Base-by-base conservation (phyloP, 1,140 invertebrate genomes). In the Apis cerana region DNA sequence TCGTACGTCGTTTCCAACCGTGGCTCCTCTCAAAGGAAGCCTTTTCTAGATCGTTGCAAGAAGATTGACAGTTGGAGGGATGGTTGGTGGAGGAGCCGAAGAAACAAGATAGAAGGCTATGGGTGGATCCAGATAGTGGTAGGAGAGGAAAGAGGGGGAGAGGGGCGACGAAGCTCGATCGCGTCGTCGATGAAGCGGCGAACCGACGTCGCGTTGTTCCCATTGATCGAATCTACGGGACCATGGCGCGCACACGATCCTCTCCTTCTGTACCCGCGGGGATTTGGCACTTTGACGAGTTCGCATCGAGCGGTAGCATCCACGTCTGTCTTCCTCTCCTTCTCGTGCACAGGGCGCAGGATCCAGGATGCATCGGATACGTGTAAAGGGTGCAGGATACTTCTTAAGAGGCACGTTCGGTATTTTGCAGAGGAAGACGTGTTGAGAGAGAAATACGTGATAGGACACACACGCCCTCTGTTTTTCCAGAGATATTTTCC, bases 281-380 rank as follows among this genome's bases (percentile, higher is more conserved):
- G 68, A 88, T 88, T 88, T 85, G 86, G 79, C 80, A 88, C 86
- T 88, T 88, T 88, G 87, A 88, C 86, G 87, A 88, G 83, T 65
- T 85, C 83, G 58, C 78, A 74, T 87, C 76, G 75, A 82, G 68
- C 79, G 72, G 79, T 75, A 70, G 67, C 81, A 65, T 54, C 9
- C n/a, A 15, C 12, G 21, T 61, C 82, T 58, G 23, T 59, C 68
- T 27, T 52, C 27, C 21, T 64, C 43, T 67, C 56, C 64, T 27
- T 48, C 43, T 9, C 15, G 50, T 62, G 62, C 48, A 12, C n/a
- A 43, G 48, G 11, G 19, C 12, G 54, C 27, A 43, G 72, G 52
- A 68, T 68, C 21, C 21, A 43, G 33, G 27, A 12, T 3, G 19
- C 56, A 59, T 67, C 23, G 19, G 61, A n/a, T 33, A 48, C 59